Evolutionary conservation across 2,113 vertebrate species (phyloP).

Genomic region (Datnioides undecimradiatus): DNA sequence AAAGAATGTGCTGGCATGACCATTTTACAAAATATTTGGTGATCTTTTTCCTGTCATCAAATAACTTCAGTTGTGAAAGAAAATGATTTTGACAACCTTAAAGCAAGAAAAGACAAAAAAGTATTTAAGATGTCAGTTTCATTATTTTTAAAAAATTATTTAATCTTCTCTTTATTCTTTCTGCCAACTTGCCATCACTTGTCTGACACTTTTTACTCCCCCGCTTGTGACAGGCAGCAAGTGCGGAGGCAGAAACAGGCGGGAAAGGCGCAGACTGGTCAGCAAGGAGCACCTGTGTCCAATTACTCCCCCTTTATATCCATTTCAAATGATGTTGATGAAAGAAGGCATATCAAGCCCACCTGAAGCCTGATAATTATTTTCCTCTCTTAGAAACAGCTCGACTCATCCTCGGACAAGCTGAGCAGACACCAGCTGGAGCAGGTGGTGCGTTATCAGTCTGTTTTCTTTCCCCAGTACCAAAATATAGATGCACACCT

Average conservation of each 20-base stretch:
- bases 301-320: not conserved
- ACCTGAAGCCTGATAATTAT: not conserved
- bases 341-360: not conserved
- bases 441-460: not conserved
- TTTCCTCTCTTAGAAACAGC: not conserved
- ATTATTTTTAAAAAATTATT: not conserved
- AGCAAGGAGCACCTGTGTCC: not conserved
- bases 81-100: not conserved
- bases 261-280: not conserved
- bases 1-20: not conserved
- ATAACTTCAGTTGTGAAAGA: not conserved
- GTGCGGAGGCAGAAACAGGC: slow-evolving; percentile 19
- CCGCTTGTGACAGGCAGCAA: not conserved
- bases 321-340: not conserved
- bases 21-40: not conserved
- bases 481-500: not conserved
- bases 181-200: not conserved
- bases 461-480: slow-evolving; percentile 1
- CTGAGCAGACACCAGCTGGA: not conserved
- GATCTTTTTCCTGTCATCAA: not conserved
- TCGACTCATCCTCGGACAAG: not conserved
- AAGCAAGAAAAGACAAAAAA: not conserved
- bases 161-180: not conserved
- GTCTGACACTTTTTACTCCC: slow-evolving; percentile 4
- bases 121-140: not conserved